Percentiles rank a stretch among this genome's conserved stretches.
phyloP scores from a whole-genome alignment of 2,888 invertebrate genomes.

The Himalopsyche tibetana region DNA sequence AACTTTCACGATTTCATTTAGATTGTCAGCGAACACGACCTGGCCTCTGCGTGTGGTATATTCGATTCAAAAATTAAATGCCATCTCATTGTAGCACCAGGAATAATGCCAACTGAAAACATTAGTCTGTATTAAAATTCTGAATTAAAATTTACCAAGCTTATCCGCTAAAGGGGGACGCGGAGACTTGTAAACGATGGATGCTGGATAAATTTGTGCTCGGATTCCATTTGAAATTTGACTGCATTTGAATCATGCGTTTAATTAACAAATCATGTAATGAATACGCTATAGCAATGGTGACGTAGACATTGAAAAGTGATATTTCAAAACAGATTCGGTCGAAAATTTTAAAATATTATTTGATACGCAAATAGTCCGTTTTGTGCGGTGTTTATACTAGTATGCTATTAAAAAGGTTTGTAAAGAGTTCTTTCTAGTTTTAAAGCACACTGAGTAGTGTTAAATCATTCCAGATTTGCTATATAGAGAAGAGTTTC shows the following conservation, averaged over 20 bases:
- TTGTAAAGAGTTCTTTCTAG: too few relatives aligned
- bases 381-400: too few relatives aligned
- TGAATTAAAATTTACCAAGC: conserved; percentile 15
- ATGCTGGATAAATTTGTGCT: background rate
- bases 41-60: conserved; percentile 23
- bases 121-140: conserved; percentile 38
- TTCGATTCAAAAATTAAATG: conserved; percentile 45
- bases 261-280: background rate
- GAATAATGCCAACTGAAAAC: conserved; percentile 14
- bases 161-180: background rate
- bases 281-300: background rate
- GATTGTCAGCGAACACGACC: conserved; percentile 47
- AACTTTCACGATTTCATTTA: conserved; percentile 56
- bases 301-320: too few relatives aligned
- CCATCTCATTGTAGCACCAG: conserved; percentile 43
- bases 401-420: too few relatives aligned
- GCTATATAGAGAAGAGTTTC: too few relatives aligned
- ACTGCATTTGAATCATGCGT: background rate
- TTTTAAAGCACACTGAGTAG: too few relatives aligned
- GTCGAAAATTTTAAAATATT: too few relatives aligned
- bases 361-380: too few relatives aligned
- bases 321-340: too few relatives aligned
- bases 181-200: background rate
- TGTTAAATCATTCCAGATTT: too few relatives aligned
- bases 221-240: background rate